Conservation (phyloP, 2,888 invertebrate species). For the Teleiodes luculella region DNA sequence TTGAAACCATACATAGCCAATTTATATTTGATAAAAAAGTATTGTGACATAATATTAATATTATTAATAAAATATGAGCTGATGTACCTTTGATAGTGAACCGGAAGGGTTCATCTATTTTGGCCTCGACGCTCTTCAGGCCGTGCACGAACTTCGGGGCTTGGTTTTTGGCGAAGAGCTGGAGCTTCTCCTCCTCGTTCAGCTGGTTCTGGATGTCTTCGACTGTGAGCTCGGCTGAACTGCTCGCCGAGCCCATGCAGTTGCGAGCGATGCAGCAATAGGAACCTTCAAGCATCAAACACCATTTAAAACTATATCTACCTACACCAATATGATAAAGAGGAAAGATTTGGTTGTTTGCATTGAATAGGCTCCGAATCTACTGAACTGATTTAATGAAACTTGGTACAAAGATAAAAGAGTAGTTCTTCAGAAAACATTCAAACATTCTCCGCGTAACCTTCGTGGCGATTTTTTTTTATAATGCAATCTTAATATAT, state of each 20-base stretch:
- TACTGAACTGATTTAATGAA: no score
- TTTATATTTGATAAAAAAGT: no score
- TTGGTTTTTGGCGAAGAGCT: conserved; percentile 85
- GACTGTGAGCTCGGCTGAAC: conserved; percentile 91
- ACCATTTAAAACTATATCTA: no score
- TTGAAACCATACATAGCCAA: no score
- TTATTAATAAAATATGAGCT: background rate
- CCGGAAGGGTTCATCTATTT: conserved; percentile 88
- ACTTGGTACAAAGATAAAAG: no score
- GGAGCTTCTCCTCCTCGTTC: conserved; percentile 90
- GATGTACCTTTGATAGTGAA: conserved; percentile 87
- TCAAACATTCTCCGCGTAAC: no score
- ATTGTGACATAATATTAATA: no score
- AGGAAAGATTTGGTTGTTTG: background rate
- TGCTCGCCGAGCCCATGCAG: conserved; percentile 93
- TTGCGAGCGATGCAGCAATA: conserved; percentile 94
- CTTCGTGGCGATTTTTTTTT: no score
- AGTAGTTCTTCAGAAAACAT: no score
- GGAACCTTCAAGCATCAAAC: conserved; percentile 72
- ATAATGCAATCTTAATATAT: no score
- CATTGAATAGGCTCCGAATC: no score
- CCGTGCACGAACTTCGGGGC: conserved; percentile 91
- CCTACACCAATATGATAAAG: no score
- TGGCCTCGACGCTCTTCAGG: conserved; percentile 88
- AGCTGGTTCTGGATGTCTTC: conserved; percentile 94